These are phyloP conservation scores for Blastobasis adustella DNA, from an alignment of 2,888 invertebrate genomes.

Conservation along the genomic window DNA sequence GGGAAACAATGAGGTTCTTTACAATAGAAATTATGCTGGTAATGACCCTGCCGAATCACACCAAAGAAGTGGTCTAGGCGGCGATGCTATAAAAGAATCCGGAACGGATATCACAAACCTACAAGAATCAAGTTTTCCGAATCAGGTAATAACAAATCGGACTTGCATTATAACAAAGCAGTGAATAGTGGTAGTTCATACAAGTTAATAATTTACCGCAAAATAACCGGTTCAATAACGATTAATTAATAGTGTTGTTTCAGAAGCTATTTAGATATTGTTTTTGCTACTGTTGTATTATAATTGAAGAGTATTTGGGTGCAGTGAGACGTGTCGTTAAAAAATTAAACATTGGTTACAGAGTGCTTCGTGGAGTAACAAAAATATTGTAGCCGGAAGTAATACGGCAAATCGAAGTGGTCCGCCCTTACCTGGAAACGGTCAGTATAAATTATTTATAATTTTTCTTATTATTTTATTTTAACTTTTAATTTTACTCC, in stretches of 20 bases:
- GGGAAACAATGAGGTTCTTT: conserved; percentile 39
- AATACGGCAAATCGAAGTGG: conserved; percentile 29
- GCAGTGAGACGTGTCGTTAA: conserved; percentile 28
- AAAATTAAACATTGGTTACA: conserved; percentile 27
- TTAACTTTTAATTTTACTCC: not conserved
- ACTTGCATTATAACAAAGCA: conserved; percentile 13
- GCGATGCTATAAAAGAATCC: conserved; percentile 42
- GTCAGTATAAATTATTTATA: conserved; percentile 27
- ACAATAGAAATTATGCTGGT: conserved; percentile 40
- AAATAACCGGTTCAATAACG: conserved; percentile 61
- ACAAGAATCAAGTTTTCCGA: conserved; percentile 51
- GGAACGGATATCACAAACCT: conserved; percentile 40
- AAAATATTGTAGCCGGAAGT: conserved; percentile 21
- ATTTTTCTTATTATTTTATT: not conserved
- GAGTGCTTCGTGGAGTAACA: conserved; percentile 47
- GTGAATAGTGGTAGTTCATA: not conserved
- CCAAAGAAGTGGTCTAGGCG: conserved; percentile 39
- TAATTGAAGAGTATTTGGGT: conserved; percentile 5
- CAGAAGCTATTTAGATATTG: conserved; percentile 49
- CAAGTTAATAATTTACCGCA: conserved; percentile 45
- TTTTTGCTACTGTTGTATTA: conserved; percentile 35
- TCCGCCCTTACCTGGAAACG: conserved; percentile 40
- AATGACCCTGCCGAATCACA: conserved; percentile 49
- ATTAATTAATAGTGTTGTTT: conserved; percentile 51
- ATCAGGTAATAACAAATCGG: conserved; percentile 41